These are phyloP conservation scores for Tuberolachnus salignus DNA, from an alignment of 2,888 invertebrate genomes.

Conservation along the genomic window DNA sequence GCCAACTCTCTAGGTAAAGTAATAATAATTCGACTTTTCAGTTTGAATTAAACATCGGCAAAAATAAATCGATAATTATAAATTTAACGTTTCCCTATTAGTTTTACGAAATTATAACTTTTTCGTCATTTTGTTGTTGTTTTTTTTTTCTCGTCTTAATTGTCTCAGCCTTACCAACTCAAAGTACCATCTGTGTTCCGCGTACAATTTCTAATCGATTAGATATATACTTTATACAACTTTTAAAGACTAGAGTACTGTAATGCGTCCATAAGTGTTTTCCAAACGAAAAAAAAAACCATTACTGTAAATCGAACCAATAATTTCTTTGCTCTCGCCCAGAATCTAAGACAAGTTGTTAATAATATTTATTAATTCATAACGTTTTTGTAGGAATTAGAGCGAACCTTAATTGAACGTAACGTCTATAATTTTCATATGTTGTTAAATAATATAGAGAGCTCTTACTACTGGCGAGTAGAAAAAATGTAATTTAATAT, in stretches of 20 bases:
- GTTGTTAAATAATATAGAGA: no score
- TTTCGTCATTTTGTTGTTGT: not conserved
- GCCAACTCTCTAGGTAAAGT: no score
- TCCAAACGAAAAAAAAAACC: not conserved
- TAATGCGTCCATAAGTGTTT: not conserved
- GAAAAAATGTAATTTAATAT: not conserved
- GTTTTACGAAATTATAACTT: not conserved
- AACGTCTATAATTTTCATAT: no score
- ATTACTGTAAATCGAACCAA: not conserved
- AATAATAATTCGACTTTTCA: no score
- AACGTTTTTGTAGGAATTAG: no score
- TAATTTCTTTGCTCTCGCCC: not conserved
- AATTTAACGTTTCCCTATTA: not conserved
- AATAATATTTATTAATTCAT: not conserved
- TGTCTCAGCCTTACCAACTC: not conserved
- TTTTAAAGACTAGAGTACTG: not conserved
- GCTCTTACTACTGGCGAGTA: no score
- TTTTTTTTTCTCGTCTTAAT: not conserved
- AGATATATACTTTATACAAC: slow-evolving; percentile 12
- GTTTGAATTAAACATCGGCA: not conserved
- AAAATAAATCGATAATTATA: not conserved
- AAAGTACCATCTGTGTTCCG: slow-evolving; percentile 2
- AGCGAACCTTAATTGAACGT: no score
- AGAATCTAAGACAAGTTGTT: slow-evolving; percentile 6
- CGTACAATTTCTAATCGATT: slow-evolving; percentile 7